Conservation (phyloP, 2,797 vertebrate genomes). For the Pampus argenteus region DNA sequence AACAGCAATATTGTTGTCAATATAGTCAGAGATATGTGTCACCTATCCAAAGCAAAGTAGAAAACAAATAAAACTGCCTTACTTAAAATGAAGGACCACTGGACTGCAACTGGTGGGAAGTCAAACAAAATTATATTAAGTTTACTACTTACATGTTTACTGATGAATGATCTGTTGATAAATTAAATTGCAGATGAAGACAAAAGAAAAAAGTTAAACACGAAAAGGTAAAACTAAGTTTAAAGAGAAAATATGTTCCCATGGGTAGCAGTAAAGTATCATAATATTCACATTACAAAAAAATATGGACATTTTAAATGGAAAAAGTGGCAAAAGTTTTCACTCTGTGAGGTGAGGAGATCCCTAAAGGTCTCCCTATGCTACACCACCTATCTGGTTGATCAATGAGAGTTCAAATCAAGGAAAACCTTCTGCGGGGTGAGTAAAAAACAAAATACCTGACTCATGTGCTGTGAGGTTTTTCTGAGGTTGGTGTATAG, state of each 20-base stretch:
- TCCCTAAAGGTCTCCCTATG: not conserved
- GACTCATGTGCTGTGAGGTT: not conserved
- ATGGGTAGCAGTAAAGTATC: not conserved
- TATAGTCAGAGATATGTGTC: constrained; percentile 13
- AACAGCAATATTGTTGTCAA: not conserved
- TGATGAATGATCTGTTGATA: not conserved
- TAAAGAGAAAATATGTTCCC: not conserved
- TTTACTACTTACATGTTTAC: too few species aligned
- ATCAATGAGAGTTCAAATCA: not conserved
- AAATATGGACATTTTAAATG: not conserved
- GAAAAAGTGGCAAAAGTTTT: not conserved
- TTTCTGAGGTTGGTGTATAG: not conserved
- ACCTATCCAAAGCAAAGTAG: not conserved
- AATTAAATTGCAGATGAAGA: not conserved
- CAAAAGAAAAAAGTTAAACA: not conserved
- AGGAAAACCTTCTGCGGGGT: not conserved
- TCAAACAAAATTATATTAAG: too few species aligned
- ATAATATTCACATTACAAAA: not conserved
- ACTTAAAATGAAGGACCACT: not conserved
- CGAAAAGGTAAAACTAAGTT: not conserved
- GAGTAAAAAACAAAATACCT: not conserved
- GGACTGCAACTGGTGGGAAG: not conserved
- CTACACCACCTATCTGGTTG: not conserved
- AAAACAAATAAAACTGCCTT: not conserved
- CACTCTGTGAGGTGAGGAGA: not conserved